These are phyloP conservation scores for Sisyra terminalis DNA, from an alignment of 2,888 invertebrate genomes.

Conservation along the genomic window DNA sequence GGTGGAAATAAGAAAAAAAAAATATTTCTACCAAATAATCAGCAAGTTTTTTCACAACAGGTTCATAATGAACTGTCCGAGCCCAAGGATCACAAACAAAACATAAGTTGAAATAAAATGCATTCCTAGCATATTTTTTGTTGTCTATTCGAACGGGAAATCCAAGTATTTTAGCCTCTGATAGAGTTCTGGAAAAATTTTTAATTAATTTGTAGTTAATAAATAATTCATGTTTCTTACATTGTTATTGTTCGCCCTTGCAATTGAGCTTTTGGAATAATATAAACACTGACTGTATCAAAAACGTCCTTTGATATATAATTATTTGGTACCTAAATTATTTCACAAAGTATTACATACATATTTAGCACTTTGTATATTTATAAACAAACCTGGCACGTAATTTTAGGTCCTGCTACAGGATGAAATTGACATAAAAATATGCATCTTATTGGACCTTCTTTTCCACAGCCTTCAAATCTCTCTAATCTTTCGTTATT, in stretches of 20 bases:
- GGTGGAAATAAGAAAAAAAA: neutral
- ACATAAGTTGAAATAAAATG: conserved; percentile 89
- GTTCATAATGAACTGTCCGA: conserved; percentile 82
- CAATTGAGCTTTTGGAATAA: conserved; percentile 87
- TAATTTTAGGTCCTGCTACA: conserved; percentile 67
- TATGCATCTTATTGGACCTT: conserved; percentile 66
- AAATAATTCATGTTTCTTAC: conserved; percentile 32
- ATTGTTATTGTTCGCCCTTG: conserved; percentile 83
- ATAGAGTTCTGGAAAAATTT: conserved; percentile 35
- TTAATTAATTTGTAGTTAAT: neutral
- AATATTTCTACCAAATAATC: conserved; percentile 60
- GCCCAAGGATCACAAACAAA: conserved; percentile 86
- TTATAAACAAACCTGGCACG: conserved; percentile 49
- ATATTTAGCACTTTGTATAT: neutral
- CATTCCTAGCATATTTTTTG: conserved; percentile 79
- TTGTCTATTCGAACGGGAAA: conserved; percentile 83
- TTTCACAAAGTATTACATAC: conserved; percentile 9
- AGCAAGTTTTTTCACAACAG: conserved; percentile 84
- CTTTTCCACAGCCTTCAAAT: conserved; percentile 42
- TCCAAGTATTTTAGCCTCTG: conserved; percentile 77
- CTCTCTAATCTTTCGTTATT: conserved; percentile 2
- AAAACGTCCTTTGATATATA: conserved; percentile 86
- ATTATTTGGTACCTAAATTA: conserved; percentile 65
- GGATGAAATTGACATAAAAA: conserved; percentile 66
- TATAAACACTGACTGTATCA: conserved; percentile 84